phyloP scores from a whole-genome alignment of 2,113 vertebrate genomes.

The Alethe diademata region DNA sequence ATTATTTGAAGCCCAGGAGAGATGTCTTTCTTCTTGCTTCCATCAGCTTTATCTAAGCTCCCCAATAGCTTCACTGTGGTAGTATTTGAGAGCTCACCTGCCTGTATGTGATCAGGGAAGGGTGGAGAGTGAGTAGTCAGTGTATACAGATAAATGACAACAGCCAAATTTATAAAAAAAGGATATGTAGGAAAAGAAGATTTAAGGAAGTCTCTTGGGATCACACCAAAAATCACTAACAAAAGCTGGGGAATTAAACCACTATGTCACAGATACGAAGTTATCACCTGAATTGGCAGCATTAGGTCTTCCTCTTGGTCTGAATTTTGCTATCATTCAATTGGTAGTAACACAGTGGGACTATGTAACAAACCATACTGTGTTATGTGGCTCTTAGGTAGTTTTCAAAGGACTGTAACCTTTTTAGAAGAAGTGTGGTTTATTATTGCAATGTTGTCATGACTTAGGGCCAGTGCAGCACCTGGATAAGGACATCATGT shows the following conservation, averaged over 20 bases:
- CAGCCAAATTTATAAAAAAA: background rate
- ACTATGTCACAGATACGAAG: background rate
- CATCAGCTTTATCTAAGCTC: background rate
- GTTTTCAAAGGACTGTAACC: background rate
- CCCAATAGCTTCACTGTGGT: rapidly evolving
- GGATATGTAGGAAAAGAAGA: background rate
- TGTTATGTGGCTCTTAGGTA: background rate
- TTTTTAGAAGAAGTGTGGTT: background rate
- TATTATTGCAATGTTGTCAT: background rate
- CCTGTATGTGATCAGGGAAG: too few species aligned
- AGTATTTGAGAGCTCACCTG: background rate
- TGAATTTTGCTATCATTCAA: background rate
- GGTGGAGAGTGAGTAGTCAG: too few species aligned
- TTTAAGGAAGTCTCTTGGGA: background rate
- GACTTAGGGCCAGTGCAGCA: background rate
- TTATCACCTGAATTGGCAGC: background rate
- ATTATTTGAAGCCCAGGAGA: background rate
- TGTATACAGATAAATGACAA: background rate
- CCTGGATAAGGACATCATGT: too few species aligned
- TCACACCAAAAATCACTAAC: background rate
- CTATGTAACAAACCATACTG: background rate
- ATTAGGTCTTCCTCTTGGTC: rapidly evolving
- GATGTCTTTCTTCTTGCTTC: background rate
- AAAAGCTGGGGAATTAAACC: background rate
- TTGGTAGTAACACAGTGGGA: background rate